Conservation (phyloP, 2,888 invertebrate species). For the Plebejus melissa region DNA sequence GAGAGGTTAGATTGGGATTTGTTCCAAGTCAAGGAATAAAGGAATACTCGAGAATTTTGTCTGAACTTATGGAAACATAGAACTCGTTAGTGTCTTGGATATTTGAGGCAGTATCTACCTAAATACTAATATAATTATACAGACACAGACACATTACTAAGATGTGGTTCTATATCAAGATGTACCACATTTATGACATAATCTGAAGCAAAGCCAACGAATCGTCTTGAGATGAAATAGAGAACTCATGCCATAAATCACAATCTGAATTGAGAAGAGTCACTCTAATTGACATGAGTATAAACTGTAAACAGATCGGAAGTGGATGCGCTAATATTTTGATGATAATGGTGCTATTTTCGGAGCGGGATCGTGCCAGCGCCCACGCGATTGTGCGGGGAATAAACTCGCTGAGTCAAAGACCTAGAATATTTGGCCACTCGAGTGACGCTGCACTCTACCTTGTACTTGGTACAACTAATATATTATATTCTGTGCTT, state of each 20-base stretch:
- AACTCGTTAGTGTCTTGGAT: no score
- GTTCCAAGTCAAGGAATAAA: no score
- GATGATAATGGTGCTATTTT: constrained; percentile 18
- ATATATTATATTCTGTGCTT: no score
- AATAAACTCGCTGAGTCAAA: constrained; percentile 19
- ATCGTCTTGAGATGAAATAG: neutral
- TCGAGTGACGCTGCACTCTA: constrained; percentile 12
- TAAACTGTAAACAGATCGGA: constrained; percentile 18
- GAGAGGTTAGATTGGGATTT: neutral
- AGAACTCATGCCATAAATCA: neutral
- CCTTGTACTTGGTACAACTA: neutral
- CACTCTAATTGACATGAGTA: constrained; percentile 5
- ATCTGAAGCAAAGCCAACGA: neutral
- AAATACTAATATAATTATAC: no score
- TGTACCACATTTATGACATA: neutral
- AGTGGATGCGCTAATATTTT: constrained; percentile 19
- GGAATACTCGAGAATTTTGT: no score
- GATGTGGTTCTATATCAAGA: neutral
- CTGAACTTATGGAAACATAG: no score
- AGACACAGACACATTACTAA: neutral
- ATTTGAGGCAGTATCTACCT: no score
- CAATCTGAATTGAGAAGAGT: neutral
- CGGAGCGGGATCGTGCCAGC: constrained; percentile 5
- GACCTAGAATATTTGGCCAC: constrained; percentile 6
- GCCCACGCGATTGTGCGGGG: constrained; percentile 16